Percentiles rank a stretch among this genome's conserved stretches.
Evolutionary conservation across 1,140 invertebrate species (phyloP).

Genomic region (Brachionus sp.): DNA sequence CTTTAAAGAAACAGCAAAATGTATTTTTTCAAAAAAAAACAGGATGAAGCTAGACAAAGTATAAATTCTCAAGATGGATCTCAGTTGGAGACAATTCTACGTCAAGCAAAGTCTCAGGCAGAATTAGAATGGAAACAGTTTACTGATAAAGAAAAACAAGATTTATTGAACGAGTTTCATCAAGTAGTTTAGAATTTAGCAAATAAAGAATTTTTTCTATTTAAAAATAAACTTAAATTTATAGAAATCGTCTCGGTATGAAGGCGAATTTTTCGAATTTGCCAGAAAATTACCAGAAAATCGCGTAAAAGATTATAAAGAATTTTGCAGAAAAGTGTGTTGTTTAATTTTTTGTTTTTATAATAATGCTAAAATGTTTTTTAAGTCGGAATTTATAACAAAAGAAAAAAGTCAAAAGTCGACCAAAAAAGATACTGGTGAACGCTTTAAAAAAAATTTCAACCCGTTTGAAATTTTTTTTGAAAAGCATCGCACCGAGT

Average conservation of each 20-base stretch:
- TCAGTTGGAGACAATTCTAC: not conserved
- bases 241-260: not conserved
- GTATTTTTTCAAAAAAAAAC: slow-evolving; percentile 11
- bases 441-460: not conserved
- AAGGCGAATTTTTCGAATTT: slow-evolving; percentile 1
- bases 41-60: not conserved
- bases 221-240: not conserved
- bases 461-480: not conserved
- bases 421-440: not conserved
- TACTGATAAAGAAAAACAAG: not conserved
- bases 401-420: not conserved
- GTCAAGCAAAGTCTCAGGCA: not conserved
- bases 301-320: slow-evolving; percentile 3
- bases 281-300: not conserved
- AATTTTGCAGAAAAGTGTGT: not conserved
- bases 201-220: too few relatives aligned
- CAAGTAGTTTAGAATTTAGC: not conserved
- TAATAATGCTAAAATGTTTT: not conserved
- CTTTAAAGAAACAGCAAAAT: slow-evolving; percentile 16
- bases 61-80: not conserved
- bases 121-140: not conserved
- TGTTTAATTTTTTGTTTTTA: not conserved
- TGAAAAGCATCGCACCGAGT: not conserved
- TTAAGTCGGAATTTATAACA: not conserved
- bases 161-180: not conserved